Percentiles rank a stretch among this genome's conserved stretches.
Evolutionary conservation across 2,113 vertebrate species (phyloP).

Genomic region (Saguinus imperator): DNA sequence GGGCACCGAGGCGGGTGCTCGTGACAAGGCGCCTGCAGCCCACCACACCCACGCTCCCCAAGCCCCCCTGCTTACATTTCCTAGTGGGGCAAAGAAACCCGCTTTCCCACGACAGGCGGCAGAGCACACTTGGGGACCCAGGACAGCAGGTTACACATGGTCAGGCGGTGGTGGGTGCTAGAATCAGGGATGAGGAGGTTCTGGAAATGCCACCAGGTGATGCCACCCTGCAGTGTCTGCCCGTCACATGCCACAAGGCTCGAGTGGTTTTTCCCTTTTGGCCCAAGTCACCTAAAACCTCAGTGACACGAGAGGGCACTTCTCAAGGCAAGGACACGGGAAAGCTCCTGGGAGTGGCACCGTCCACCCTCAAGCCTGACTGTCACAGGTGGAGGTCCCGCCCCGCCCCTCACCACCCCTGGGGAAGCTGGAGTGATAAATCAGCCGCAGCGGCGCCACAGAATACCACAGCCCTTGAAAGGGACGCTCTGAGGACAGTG

Average conservation of each 20-base stretch:
- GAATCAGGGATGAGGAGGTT: neutral
- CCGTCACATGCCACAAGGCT: neutral
- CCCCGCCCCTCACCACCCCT: fast-evolving
- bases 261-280: neutral
- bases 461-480: neutral
- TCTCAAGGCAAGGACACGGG: neutral
- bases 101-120: neutral
- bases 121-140: neutral
- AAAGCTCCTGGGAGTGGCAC: neutral
- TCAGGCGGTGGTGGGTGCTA: neutral
- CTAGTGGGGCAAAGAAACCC: neutral
- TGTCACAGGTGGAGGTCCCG: neutral
- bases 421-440: neutral
- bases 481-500: neutral
- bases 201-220: neutral
- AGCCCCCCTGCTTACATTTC: neutral
- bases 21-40: neutral
- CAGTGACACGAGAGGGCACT: neutral
- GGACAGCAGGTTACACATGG: neutral
- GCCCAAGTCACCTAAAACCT: neutral
- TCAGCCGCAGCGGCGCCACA: neutral
- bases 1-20: neutral
- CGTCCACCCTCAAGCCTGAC: neutral
- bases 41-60: neutral
- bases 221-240: neutral